Evolutionary conservation across 2,888 invertebrate species (phyloP).

Genomic region (Achlya flavicornis): DNA sequence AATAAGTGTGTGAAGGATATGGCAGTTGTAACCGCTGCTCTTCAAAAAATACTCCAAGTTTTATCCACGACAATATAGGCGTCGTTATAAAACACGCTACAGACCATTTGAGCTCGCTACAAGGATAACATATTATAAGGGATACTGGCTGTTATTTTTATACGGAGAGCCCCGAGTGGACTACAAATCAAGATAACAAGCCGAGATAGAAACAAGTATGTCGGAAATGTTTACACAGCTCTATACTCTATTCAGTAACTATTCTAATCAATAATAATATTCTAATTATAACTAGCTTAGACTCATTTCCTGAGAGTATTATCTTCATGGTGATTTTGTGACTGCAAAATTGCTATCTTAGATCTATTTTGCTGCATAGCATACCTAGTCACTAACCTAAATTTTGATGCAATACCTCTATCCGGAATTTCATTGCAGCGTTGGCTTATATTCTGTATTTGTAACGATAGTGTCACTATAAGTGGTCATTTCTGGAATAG

Average conservation of each 20-base stretch:
- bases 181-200: conserved; percentile 79
- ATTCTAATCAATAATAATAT: neutral
- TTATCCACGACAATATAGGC: conserved; percentile 49
- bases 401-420: too few relatives aligned
- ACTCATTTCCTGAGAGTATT: too few relatives aligned
- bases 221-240: conserved; percentile 64
- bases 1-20: conserved; percentile 37
- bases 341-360: too few relatives aligned
- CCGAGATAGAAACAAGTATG: conserved; percentile 59
- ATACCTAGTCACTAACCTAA: too few relatives aligned
- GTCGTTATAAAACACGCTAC: conserved; percentile 62
- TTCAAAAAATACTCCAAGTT: conserved; percentile 47
- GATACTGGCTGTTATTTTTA: conserved; percentile 69
- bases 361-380: too few relatives aligned
- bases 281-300: neutral
- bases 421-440: too few relatives aligned
- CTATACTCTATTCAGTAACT: conserved; percentile 40
- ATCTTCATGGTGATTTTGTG: neutral
- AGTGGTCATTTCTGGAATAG: neutral
- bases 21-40: conserved; percentile 41
- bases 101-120: conserved; percentile 60
- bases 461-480: too few relatives aligned
- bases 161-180: conserved; percentile 63
- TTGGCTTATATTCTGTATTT: too few relatives aligned
- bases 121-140: conserved; percentile 59